Evolutionary conservation across 2,888 invertebrate species (phyloP), one percentile per base, ranked within the genome.

Genomic region (Physocephala rufipes): DNA sequence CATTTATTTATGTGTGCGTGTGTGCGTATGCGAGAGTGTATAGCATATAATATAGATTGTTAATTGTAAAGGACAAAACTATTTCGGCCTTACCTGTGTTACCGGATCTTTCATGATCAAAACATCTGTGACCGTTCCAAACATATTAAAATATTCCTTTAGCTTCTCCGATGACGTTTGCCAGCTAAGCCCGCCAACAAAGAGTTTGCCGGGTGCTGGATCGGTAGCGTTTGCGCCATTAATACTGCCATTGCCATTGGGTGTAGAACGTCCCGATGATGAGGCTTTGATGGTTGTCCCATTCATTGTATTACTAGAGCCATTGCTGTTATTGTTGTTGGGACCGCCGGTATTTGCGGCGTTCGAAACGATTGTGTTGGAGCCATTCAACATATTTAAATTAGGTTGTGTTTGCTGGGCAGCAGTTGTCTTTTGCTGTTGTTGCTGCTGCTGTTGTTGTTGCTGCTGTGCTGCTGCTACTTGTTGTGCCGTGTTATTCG

Each of bases 91-190:
- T 88, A 95, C 95, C 93, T 95, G 95, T 76, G 95, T 95, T 51
- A 95, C 93, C 1, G 95, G 95, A 86, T 96, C 95, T 88, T 95
- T 95, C 95, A 96, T 95, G 81, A 96, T 95, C 75, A 95, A 90
- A 71, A 96, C 95, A 85, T 96, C 95, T 45, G 95, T 93, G 77
- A 96, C 95, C 5, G 93, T 92, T 72, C 96, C 96, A 81, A 95
- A 96, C 92, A 95, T 94, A 71, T 94, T 93, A 79, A 96, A 96
- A 87, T 96, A 96, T 81, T 95, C 95, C 80, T 94, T 89, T n/a
- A 96, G 90, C 86, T 95, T 96, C 86, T 96, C 95, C 70, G 94
- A 93, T 82, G 95, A 94, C 21, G 96, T 96, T 87, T 95, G 95
- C 95, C 95, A 96, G 85, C 95, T 95, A 74, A 96, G 90, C 0